phyloP scores from a whole-genome alignment of 2,113 vertebrate genomes.

The Tetrax tetrax region DNA sequence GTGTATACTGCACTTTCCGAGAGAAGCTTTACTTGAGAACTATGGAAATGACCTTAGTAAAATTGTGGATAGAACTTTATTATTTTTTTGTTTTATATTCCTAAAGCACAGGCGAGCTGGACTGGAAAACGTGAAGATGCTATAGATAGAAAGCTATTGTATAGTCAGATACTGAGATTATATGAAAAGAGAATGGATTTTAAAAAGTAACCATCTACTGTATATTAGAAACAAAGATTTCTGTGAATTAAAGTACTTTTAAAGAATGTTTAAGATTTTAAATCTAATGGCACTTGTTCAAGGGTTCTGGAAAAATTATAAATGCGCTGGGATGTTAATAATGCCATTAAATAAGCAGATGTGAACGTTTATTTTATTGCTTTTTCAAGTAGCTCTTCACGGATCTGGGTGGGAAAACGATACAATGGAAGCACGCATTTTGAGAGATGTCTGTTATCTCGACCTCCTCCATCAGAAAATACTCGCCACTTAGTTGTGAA shows the following conservation, averaged over 20 bases:
- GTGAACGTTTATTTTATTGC: conserved; percentile 52
- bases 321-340: conserved; percentile 37
- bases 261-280: conserved; percentile 75
- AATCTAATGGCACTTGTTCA: conserved; percentile 69
- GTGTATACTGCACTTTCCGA: conserved; percentile 72
- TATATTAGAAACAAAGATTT: conserved; percentile 77
- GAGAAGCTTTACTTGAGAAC: conserved; percentile 69
- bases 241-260: conserved; percentile 82
- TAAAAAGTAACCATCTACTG: conserved; percentile 73
- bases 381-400: conserved; percentile 23
- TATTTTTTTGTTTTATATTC: conserved; percentile 71
- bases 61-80: conserved; percentile 72
- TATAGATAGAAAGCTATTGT: conserved; percentile 76
- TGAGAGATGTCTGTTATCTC: neutral
- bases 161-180: conserved; percentile 75
- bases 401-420: neutral
- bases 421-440: neutral
- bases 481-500: neutral
- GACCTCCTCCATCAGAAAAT: neutral
- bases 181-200: conserved; percentile 76
- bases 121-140: conserved; percentile 44
- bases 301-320: conserved; percentile 53
- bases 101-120: conserved; percentile 67
- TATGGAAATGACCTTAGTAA: conserved; percentile 69
- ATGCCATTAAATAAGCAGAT: conserved; percentile 58